Conservation (phyloP, 2,888 invertebrate species). For the Zaprionus bogoriensis region DNA sequence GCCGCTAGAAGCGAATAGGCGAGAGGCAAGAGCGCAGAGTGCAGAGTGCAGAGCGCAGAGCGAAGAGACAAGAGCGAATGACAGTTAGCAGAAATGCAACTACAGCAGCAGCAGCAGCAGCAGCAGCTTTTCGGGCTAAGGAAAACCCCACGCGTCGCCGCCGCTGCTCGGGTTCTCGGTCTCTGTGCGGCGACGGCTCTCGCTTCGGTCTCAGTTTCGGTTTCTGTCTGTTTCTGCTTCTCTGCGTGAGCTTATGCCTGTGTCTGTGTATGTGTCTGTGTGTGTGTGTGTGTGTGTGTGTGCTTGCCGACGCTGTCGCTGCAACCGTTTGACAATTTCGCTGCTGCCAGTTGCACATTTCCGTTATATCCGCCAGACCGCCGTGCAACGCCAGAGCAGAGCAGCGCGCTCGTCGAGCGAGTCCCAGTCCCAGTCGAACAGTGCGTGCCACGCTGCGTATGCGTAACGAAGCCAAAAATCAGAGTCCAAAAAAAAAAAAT, state of each 20-base stretch:
- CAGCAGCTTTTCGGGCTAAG: slow-evolving; percentile 46
- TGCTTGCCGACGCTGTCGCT: slow-evolving; percentile 33
- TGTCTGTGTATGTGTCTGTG: slow-evolving; percentile 21
- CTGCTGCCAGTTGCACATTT: slow-evolving; percentile 76
- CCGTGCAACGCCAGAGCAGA: slow-evolving; percentile 57
- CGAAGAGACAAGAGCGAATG: slow-evolving; percentile 39
- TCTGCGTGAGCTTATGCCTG: too few species aligned
- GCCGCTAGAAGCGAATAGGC: slow-evolving; percentile 52
- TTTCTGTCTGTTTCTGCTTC: too few species aligned
- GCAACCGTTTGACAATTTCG: slow-evolving; percentile 67
- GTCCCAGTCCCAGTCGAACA: slow-evolving; percentile 23
- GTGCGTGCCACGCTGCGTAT: slow-evolving; percentile 51
- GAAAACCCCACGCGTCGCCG: slow-evolving; percentile 48
- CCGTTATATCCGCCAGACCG: slow-evolving; percentile 72
- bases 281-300: slow-evolving; percentile 31
- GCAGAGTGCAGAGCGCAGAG: too few species aligned
- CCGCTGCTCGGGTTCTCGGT: slow-evolving; percentile 49
- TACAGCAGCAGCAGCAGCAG: slow-evolving; percentile 13
- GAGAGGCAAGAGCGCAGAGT: slow-evolving; percentile 26
- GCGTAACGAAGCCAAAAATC: slow-evolving; percentile 17
- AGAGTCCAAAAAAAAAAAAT: not conserved
- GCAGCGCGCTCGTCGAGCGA: slow-evolving; percentile 29
- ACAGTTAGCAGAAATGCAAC: slow-evolving; percentile 48
- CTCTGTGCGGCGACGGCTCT: slow-evolving; percentile 18
- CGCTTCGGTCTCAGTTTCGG: slow-evolving; percentile 9